These are phyloP conservation scores for Penaeus japonicus DNA, from an alignment of 1,140 invertebrate genomes.

Conservation along the genomic window DNA sequence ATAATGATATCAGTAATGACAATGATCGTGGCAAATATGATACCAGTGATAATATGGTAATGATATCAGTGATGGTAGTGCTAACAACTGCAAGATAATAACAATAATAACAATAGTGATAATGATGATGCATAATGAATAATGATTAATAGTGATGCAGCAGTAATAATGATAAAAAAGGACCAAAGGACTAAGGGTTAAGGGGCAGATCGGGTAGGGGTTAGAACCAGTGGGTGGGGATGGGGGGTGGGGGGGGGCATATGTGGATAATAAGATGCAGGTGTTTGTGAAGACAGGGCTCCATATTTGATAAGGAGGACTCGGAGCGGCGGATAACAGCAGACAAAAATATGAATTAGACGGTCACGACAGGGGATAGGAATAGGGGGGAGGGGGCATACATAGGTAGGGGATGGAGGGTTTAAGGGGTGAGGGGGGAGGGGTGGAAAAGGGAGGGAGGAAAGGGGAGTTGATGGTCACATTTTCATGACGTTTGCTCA, in stretches of 20 bases:
- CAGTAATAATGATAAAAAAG: neutral
- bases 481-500: no score
- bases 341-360: conserved; percentile 4
- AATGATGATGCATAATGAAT: no score
- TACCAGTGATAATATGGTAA: no score
- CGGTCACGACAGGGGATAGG: neutral
- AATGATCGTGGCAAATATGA: no score
- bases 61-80: no score
- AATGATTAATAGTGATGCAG: no score
- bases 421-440: neutral
- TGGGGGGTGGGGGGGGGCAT: neutral
- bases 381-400: neutral
- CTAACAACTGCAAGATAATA: no score
- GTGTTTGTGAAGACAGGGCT: neutral
- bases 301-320: conserved; percentile 4
- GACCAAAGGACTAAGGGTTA: neutral
- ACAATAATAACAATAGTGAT: no score
- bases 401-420: neutral
- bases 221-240: neutral
- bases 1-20: no score
- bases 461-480: neutral
- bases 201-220: neutral
- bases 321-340: neutral
- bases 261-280: neutral
- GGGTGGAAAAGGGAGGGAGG: neutral